A percentile compares a stretch with the other conserved stretches of the same genome.
Evolutionary conservation across 2,797 vertebrate genomes (phyloP).

Genomic region (Notoglanidium macrostoma): DNA sequence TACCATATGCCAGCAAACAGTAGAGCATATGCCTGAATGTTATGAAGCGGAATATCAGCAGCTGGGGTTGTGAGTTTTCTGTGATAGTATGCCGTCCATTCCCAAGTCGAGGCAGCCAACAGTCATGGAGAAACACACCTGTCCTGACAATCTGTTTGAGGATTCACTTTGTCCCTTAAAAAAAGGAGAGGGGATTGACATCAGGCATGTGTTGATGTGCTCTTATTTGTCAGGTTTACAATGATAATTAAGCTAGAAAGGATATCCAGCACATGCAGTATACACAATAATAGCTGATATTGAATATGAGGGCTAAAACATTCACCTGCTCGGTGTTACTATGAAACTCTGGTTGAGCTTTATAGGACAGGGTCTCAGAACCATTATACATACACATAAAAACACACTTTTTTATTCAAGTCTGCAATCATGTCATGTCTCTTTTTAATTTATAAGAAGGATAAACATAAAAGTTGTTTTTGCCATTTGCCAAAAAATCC

Average conservation of each 20-base stretch:
- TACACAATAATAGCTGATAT: not conserved
- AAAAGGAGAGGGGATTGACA: not conserved
- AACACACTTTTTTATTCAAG: not conserved
- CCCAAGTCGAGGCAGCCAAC: not conserved
- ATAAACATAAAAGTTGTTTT: not conserved
- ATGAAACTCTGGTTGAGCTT: not conserved
- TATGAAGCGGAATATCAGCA: conserved; percentile 28
- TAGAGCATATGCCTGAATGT: conserved; percentile 48
- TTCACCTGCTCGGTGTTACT: not conserved
- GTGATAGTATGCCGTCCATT: conserved; percentile 19
- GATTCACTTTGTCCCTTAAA: conserved; percentile 15
- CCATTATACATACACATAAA: not conserved
- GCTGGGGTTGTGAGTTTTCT: conserved; percentile 19
- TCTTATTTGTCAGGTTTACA: not conserved
- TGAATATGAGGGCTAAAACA: not conserved
- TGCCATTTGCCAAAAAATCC: not conserved
- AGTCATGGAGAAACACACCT: conserved; percentile 24
- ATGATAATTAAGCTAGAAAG: not conserved
- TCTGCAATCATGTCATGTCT: not conserved
- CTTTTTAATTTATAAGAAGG: not conserved
- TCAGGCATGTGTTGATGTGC: not conserved
- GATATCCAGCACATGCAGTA: not conserved
- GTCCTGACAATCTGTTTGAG: conserved; percentile 19
- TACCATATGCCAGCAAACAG: conserved; percentile 44
- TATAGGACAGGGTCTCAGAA: not conserved